phyloP scores from a whole-genome alignment of 2,888 invertebrate genomes.

The Athrips mouffetella region DNA sequence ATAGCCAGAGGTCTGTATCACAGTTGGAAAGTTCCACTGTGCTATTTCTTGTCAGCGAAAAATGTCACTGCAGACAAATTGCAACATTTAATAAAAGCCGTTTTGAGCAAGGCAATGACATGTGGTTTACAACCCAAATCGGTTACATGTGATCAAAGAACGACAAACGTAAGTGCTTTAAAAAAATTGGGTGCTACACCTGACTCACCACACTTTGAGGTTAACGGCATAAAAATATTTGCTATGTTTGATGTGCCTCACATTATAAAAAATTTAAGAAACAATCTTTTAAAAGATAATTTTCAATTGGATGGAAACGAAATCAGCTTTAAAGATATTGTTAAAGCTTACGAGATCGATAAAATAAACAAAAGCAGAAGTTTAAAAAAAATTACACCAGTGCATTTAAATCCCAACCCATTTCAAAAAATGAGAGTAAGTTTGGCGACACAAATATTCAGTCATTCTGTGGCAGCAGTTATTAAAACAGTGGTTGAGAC shows the following conservation, averaged over 20 bases:
- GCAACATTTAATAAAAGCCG: background rate
- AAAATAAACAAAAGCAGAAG: conserved; percentile 6
- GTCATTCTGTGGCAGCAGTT: background rate
- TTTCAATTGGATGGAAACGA: background rate
- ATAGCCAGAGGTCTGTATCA: background rate
- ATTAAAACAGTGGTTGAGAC: background rate
- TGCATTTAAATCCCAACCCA: background rate
- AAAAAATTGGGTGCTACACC: background rate
- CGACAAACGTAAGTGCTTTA: background rate
- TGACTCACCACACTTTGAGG: conserved; percentile 12
- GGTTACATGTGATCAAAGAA: background rate
- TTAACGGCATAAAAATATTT: conserved; percentile 17
- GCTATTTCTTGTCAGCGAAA: background rate
- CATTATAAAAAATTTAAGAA: conserved; percentile 23
- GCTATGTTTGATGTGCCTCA: conserved; percentile 20
- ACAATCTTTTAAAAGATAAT: conserved; percentile 14
- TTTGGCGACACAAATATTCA: background rate
- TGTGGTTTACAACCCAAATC: background rate
- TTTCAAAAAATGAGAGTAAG: background rate
- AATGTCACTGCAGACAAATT: background rate
- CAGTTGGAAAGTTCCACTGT: background rate
- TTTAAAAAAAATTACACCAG: background rate
- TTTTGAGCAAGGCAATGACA: too few relatives aligned
- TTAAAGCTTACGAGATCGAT: background rate
- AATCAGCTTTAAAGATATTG: background rate